Evolutionary conservation across 2,888 invertebrate genomes (phyloP), one percentile per base, ranked within the genome.

Genomic region (Pristionchus fissidentatus): DNA sequence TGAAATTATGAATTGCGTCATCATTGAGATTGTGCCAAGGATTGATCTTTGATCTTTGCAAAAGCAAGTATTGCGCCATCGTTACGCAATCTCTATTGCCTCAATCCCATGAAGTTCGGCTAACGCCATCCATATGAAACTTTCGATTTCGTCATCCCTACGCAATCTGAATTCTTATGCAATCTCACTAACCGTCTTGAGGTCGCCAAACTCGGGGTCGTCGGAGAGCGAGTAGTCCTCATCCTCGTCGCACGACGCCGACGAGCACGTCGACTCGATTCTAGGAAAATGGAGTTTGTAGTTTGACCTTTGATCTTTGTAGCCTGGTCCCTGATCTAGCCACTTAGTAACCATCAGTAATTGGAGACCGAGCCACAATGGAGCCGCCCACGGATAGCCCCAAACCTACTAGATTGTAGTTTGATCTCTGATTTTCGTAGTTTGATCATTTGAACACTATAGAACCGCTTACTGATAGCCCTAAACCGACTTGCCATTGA

Each of bases 151-250:
- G 8, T 10, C 46, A 46, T 46, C 46, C 46, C 46, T 46, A 7
- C 46, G 46, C 8, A 46, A 46, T 15, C 46, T 10, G 15, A 15
- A 46, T 46, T 15, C 46, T 15, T 7, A 15, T 46, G 22, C 55
- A 13, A 8, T 55, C 55, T n/a, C 55, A 2, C 62, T 35, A 10
- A 70, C 70, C 70, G 70, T 70, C 43, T 70, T 70, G 41, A 26
- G 26, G n/a, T 70, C 70, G 70, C 70, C 70, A 41, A 41, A 41
- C 70, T 70, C 70, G 41, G 70, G 70, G 41, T 70, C 70, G 41
- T n/a, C 70, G 70, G 38, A 38, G n/a, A 41, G 43, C 15, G n/a
- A 41, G 41, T 38, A 41, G 10, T 38, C 38, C 41, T 22, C 22
- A 26, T 70, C 70, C n/a, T 70, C 70, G 41, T 66, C 66, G 15